phyloP scores from a whole-genome alignment of 2,888 invertebrate genomes.

The Panopea generosa region DNA sequence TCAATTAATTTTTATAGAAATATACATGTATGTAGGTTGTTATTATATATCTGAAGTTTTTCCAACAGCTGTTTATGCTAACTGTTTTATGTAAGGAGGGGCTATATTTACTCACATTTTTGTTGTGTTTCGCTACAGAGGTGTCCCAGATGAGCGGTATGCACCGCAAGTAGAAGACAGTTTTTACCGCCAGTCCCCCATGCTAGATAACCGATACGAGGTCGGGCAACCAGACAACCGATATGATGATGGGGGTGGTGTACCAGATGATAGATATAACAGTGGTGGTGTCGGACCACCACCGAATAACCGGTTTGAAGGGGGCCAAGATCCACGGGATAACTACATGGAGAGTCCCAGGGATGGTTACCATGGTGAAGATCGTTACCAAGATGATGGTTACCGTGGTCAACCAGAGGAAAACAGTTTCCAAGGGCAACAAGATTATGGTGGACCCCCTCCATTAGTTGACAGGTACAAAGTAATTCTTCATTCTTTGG shows the following conservation, averaged over 20 bases:
- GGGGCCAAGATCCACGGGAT: constrained; percentile 55
- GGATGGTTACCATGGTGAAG: constrained; percentile 44
- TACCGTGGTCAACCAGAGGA: constrained; percentile 49
- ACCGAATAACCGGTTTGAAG: constrained; percentile 14
- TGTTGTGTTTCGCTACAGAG: too few species aligned
- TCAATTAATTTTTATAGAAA: too few species aligned
- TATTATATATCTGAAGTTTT: too few species aligned
- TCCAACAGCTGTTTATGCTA: too few species aligned
- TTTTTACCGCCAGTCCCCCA: constrained; percentile 63
- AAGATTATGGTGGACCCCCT: too few species aligned
- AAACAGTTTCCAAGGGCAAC: constrained; percentile 18
- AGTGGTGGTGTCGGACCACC: constrained; percentile 19
- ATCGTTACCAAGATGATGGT: constrained; percentile 45
- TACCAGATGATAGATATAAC: constrained; percentile 47
- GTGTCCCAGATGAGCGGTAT: too few species aligned
- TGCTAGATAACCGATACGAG: constrained; percentile 48
- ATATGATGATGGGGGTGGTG: constrained; percentile 44
- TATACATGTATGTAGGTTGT: too few species aligned
- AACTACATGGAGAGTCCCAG: constrained; percentile 62
- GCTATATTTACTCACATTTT: too few species aligned
- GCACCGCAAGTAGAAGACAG: constrained; percentile 39
- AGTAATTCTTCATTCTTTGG: neutral
- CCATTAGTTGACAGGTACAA: constrained; percentile 42
- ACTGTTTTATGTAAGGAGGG: too few species aligned
- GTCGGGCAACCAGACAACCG: neutral